Base-by-base conservation (phyloP, 1,140 invertebrate genomes). In the Heterodera carotae region DNA sequence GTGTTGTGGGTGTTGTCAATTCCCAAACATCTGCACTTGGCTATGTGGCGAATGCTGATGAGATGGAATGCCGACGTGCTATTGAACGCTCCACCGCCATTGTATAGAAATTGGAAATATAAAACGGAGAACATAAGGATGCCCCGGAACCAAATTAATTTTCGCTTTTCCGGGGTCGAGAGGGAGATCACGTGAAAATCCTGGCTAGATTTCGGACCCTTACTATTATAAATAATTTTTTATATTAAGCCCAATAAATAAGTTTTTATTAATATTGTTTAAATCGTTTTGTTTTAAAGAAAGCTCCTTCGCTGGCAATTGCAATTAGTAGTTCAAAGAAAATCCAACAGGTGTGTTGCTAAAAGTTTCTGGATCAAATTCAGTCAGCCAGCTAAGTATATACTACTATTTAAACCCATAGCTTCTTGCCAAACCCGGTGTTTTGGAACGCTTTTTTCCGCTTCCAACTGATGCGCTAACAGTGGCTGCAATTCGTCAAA, bases 281-380 rank as follows among this genome's bases (percentile, higher is more conserved):
- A n/a, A 18, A 56, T 22, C 1, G 2, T 18, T 2, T 56, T 56
- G 5, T 53, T 53, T 56, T 56, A 18, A 5, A 56, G 48, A 56
- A 56, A 56, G 48, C 48, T 15, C 48, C 48, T 22, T 56, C 48
- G 12, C 22, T 56, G 22, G 48, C 48, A 56, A 56, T 56, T 22
- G 48, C 48, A 56, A 56, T 56, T 56, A 56, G 48, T 56, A 56
- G 48, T 22, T 56, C 48, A 5, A 56, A 56, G 48, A 56, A 56
- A 56, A 56, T 56, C 22, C 48, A 56, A 56, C 48, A 56, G 48
- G 48, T 56, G 5, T 92, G 91, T 12, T 90, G 91, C 10, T 43
- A 43, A 12, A 43, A 0, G 7, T 43, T 43, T 43, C 15, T 4
- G 39, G 7, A n/a, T n/a, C n/a, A n/a, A n/a, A n/a, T n/a, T n/a